Conservation (phyloP, 2,113 vertebrate genomes). For the Nycticebus coucang region DNA sequence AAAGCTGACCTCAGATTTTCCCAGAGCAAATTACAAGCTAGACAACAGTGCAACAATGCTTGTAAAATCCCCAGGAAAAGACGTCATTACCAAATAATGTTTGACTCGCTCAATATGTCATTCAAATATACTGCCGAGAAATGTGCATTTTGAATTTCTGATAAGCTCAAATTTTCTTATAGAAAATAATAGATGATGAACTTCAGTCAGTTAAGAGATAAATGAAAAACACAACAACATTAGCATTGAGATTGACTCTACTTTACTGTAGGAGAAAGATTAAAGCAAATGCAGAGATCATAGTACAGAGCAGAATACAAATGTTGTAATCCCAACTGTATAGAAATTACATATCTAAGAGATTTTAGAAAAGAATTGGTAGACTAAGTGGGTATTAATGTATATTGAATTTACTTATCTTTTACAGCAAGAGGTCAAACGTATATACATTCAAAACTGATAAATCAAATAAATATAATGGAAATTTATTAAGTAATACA, state of each 20-base stretch:
- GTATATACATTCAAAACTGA: not conserved
- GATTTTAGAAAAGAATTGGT: not conserved
- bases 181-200: not conserved
- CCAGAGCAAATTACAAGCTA: not conserved
- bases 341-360: not conserved
- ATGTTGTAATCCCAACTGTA: not conserved
- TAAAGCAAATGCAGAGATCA: not conserved
- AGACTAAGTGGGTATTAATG: not conserved
- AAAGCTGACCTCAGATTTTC: slow-evolving; percentile 29
- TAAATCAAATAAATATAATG: slow-evolving; percentile 24
- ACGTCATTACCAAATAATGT: not conserved
- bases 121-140: slow-evolving; percentile 1
- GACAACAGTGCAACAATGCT: not conserved
- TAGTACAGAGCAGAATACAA: not conserved
- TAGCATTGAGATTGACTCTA: not conserved
- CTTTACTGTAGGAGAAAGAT: not conserved
- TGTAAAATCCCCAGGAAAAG: not conserved
- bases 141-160: not conserved
- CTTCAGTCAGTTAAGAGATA: not conserved
- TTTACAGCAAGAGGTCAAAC: not conserved
- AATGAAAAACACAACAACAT: not conserved
- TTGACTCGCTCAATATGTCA: not conserved
- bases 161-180: not conserved
- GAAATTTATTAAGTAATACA: not conserved
- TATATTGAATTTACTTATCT: not conserved